Evolutionary conservation across 2,888 invertebrate species (phyloP), one percentile per base, ranked within the genome.

Genomic region (Lasioglossum oenotherae): DNA sequence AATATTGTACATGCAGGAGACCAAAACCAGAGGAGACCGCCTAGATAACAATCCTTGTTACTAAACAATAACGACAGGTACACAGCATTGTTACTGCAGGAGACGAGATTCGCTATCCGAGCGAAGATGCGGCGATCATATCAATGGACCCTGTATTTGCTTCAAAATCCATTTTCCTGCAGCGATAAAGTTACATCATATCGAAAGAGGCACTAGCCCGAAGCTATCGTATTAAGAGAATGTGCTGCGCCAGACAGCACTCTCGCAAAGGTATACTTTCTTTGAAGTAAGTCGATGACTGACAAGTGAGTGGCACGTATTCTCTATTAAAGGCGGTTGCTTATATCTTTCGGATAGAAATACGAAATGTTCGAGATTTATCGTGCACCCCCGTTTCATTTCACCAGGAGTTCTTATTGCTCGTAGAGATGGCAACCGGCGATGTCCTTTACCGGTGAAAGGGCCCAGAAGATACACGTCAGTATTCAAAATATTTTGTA

Each of bases 401-500:
- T 35, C 38, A 8, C 35, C 4, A 4, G 35, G 4, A 12, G 4
- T 35, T 69, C 38, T 64, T 64, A 31, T 64, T 31, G 64, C 64
- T 16, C 27, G 60, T 14, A 27, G 60, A 60, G 27, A 60, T 1
- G n/a, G 27, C 16, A 5, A 14, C 60, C 14, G 14, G 19, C 64
- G 64, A 64, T n/a, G 64, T 64, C 57, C 57, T 57, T 57, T n/a
- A n/a, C 57, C 57, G 57, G 2, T 31, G 16, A 64, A 31, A 64
- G 31, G 31, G 31, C 31, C 64, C 14, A 5, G 8, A 64, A n/a
- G 31, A 31, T 31, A 19, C 31, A 31, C 2, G 19, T 8, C 31
- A 3, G 64, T 31, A 31, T 16, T 19, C 27, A 31, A 64, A 64
- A 64, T 80, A 82, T 80, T 72, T 71, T 41, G 74, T 67, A 75